phyloP scores from a whole-genome alignment of 2,888 invertebrate species.

The Mylabris sibirica region DNA sequence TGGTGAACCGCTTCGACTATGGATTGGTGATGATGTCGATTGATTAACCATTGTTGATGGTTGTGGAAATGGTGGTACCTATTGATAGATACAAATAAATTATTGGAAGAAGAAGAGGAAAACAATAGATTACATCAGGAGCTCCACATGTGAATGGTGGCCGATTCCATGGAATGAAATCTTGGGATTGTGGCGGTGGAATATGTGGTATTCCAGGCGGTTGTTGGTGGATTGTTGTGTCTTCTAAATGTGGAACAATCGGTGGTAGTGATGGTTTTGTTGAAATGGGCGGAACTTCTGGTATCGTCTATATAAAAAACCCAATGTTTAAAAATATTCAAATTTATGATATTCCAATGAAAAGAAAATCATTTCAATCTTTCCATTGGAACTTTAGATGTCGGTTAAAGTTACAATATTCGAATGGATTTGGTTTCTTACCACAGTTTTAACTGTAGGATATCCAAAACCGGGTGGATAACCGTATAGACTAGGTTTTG shows the following conservation, averaged over 20 bases:
- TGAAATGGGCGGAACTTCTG: constrained; percentile 42
- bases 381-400: too few relatives aligned
- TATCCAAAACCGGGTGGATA: constrained; percentile 59
- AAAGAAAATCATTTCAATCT: too few relatives aligned
- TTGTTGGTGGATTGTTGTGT: constrained; percentile 47
- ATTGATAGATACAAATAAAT: constrained; percentile 1
- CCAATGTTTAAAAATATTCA: not conserved
- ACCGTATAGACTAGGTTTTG: constrained; percentile 51
- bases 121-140: constrained; percentile 52
- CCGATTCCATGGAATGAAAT: constrained; percentile 50
- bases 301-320: constrained; percentile 2
- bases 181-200: constrained; percentile 48
- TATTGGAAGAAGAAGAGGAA: too few relatives aligned
- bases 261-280: constrained; percentile 46
- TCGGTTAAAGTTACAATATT: too few relatives aligned
- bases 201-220: constrained; percentile 49
- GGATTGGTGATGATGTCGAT: constrained; percentile 75
- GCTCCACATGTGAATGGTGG: constrained; percentile 55
- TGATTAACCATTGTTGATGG: constrained; percentile 78
- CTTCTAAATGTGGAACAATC: constrained; percentile 41
- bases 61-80: constrained; percentile 65
- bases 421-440: constrained; percentile 30
- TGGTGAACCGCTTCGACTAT: constrained; percentile 77
- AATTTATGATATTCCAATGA: too few relatives aligned
- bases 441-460: constrained; percentile 47